These are phyloP conservation scores for Drosophila meridiana DNA, from an alignment of 2,888 invertebrate genomes.

Conservation along the genomic window DNA sequence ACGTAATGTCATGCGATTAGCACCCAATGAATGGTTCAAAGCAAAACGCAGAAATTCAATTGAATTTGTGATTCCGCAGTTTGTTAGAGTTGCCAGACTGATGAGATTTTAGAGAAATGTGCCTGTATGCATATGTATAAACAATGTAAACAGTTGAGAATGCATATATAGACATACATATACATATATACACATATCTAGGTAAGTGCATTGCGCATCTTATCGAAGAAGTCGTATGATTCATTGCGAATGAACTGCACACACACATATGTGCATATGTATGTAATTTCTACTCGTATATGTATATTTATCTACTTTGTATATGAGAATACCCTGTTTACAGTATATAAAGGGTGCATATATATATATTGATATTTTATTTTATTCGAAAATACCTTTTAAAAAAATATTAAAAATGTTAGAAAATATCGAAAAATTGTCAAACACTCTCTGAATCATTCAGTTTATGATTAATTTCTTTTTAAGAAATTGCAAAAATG, in stretches of 20 bases:
- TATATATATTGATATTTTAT: neutral
- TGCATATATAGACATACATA: neutral
- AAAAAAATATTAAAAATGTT: no score
- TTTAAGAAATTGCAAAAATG: neutral
- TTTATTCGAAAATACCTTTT: no score
- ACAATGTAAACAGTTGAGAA: neutral
- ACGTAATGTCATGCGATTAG: conserved; percentile 25
- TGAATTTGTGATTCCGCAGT: conserved; percentile 22
- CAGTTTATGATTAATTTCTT: neutral
- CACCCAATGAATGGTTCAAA: conserved; percentile 8
- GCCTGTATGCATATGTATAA: neutral
- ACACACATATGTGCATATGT: neutral
- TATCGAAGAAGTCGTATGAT: conserved; percentile 9
- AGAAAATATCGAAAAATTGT: neutral
- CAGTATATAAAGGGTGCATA: neutral
- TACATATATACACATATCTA: neutral
- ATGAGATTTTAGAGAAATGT: neutral
- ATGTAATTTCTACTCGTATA: neutral
- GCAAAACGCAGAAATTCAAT: conserved; percentile 19
- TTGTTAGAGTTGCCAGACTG: conserved; percentile 4
- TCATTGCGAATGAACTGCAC: conserved; percentile 1
- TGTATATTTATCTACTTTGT: neutral
- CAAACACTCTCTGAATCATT: neutral
- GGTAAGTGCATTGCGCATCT: neutral
- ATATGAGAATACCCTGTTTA: neutral